Percentiles rank a stretch among this genome's conserved stretches.
phyloP scores from a whole-genome alignment of 2,113 vertebrate genomes.

The Pseudolaguvia tuberculata region DNA sequence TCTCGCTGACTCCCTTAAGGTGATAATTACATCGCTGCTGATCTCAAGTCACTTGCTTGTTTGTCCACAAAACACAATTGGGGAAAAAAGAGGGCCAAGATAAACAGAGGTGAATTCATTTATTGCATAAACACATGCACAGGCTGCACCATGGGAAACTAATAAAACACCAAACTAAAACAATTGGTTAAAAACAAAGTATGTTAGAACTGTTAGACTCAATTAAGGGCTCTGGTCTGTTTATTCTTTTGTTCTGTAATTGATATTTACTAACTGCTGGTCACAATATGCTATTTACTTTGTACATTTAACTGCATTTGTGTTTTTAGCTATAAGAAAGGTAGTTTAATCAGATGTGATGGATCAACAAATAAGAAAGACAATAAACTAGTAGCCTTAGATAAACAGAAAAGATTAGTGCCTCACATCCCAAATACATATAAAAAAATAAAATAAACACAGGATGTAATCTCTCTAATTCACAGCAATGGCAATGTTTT shows the following conservation, averaged over 20 bases:
- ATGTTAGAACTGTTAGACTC: background rate
- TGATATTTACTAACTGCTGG: no score
- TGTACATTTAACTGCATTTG: no score
- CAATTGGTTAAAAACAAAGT: background rate
- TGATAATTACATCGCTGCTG: slow-evolving; percentile 42
- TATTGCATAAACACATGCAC: background rate
- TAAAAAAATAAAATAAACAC: no score
- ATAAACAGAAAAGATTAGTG: no score
- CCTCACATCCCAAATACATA: no score
- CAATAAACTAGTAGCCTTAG: no score
- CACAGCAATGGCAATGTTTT: background rate
- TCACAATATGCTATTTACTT: no score
- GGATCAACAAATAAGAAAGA: no score
- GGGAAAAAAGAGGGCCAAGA: slow-evolving; percentile 10
- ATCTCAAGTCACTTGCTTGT: slow-evolving; percentile 34
- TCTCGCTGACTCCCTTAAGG: slow-evolving; percentile 19
- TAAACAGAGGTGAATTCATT: slow-evolving; percentile 3
- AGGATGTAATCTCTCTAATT: background rate
- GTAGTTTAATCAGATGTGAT: no score
- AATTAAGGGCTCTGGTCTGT: no score
- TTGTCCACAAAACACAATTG: slow-evolving; percentile 22
- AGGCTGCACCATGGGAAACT: background rate
- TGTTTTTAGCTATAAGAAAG: no score
- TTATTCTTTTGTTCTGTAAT: no score
- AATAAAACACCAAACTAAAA: background rate